Evolutionary conservation across 2,113 vertebrate species (phyloP), one percentile per base, ranked within the genome.

Genomic region (Microcebus ravelobensis): DNA sequence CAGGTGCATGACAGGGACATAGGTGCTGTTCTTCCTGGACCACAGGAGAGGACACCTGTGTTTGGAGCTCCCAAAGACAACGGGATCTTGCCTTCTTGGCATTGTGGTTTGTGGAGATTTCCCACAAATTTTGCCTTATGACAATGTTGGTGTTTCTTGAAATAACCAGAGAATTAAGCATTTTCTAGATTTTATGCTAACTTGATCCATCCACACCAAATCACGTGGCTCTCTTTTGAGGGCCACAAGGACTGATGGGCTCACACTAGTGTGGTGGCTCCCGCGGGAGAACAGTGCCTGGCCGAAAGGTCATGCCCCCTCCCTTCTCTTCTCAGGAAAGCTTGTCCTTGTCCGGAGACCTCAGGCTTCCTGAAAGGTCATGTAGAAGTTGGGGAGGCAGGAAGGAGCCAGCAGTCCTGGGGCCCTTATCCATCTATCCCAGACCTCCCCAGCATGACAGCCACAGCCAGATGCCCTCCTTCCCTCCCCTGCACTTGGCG

Each of bases 1-100:
- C 5, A 36, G 55, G 11, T 6, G 27, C n/a, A 4, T 4, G 2
- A 1, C 14, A 4, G 50, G 1, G 42, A 13, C 27, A 0, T 2
- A 2, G 27, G 0, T 6, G 59, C 4, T 8, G 0, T 31, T 39
- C 15, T 57, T 34, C 0, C 2, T 48, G 73, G 31, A 13, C 52
- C 8, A 21, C 0, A 2, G 76, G 39, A 68, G 52, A 63, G 81
- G 76, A 65, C 39, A 0, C 15, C 8, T 18, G 1, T 34, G 20
- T 42, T 31, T 39, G 10, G n/a, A 81, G 65, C 25, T 50, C 65
- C 50, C 5, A 9, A 8, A 31, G 8, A 21, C 50, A 10, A 31
- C 4, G 2, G 50, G 17, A 3, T 6, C 42, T 52, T 12, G 4
- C 42, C 48, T 80, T 59, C 57, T 31, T 20, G 2, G 23, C 6